Evolutionary conservation across 2,888 invertebrate species (phyloP), one percentile per base, ranked within the genome.

Genomic region (Sphinx pinastri): DNA sequence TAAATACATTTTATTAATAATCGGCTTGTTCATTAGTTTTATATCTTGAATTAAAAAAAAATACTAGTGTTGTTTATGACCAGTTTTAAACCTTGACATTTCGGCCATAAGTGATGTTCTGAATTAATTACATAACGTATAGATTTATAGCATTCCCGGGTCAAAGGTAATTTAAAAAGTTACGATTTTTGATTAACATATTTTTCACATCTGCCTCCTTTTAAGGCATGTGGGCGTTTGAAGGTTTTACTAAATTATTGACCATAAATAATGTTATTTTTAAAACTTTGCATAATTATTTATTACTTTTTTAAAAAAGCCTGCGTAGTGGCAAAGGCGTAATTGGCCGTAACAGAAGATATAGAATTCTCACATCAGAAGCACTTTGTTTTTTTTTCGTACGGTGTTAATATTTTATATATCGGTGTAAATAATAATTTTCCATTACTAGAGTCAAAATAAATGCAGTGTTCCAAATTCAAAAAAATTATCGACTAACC

Each of bases 81-180:
- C 16, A 19, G 63, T 25, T 47, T 16, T 25, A 57, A 47, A 7
- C 68, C 68, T 68, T 68, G 68, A 68, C 68, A 68, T 68, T 68
- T 68, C 12, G 19, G 19, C 19, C 55, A 57, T 45, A 47, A 63
- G 19, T 47, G 54, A 55, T 55, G 47, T 57, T 68, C 47, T 57
- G 68, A 68, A 68, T 68, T 68, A 68, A 68, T 68, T 68, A 68
- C 25, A 57, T 57, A 68, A 68, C 55, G 45, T 14, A 14, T 57
- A 57, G 7, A 68, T 68, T 45, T 25, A 45, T 45, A 68, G 16
- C 16, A 63, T 2, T 19, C 55, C 10, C 45, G 14, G 68, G 68
- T 68, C 68, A 68, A 19, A 68, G 68, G 68, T 45, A 16, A 54
- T 49, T 63, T 63, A 25, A 63, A 63, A 63, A 63, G 47, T 49